A percentile compares a stretch with the other conserved stretches of the same genome.
Evolutionary conservation across 2,888 invertebrate genomes (phyloP).

Genomic region (Autographa pulchrina): DNA sequence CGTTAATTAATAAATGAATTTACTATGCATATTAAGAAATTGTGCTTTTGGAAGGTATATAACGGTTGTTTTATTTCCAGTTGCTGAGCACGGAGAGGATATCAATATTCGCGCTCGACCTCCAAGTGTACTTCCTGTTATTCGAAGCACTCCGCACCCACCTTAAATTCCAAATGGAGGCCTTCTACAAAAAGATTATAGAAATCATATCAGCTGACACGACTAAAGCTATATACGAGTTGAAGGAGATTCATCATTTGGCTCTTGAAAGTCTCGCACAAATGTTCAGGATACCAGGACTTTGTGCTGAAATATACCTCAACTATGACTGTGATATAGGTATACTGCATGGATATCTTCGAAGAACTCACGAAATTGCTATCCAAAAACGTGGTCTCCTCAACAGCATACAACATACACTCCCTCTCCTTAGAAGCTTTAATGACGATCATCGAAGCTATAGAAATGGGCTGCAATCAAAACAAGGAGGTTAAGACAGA

Average conservation of each 20-base stretch:
- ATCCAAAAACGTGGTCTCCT: conserved; percentile 98
- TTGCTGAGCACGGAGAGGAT: conserved; percentile 96
- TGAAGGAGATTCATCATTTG: conserved; percentile 94
- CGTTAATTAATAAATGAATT: no score
- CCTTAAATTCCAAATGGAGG: conserved; percentile 98
- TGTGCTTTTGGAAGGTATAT: background rate
- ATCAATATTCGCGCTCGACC: conserved; percentile 96
- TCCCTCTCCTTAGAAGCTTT: conserved; percentile 97
- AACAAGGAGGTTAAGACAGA: conserved; percentile 76
- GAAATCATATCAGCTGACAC: conserved; percentile 97
- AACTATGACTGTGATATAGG: conserved; percentile 99
- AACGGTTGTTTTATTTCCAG: conserved; percentile 82
- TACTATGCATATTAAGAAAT: no score
- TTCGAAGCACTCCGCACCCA: conserved; percentile 98
- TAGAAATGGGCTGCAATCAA: conserved; percentile 95
- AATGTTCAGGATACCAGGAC: conserved; percentile 98
- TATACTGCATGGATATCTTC: conserved; percentile 98
- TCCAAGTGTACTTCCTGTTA: conserved; percentile 97
- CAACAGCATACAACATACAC: conserved; percentile 96
- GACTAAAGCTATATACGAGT: conserved; percentile 95
- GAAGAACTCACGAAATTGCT: conserved; percentile 98
- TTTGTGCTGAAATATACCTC: conserved; percentile 98
- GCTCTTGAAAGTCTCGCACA: conserved; percentile 97
- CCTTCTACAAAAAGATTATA: conserved; percentile 95
- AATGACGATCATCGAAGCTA: conserved; percentile 96